phyloP scores from a whole-genome alignment of 2,888 invertebrate species.

The Hydrotaea diabolus region DNA sequence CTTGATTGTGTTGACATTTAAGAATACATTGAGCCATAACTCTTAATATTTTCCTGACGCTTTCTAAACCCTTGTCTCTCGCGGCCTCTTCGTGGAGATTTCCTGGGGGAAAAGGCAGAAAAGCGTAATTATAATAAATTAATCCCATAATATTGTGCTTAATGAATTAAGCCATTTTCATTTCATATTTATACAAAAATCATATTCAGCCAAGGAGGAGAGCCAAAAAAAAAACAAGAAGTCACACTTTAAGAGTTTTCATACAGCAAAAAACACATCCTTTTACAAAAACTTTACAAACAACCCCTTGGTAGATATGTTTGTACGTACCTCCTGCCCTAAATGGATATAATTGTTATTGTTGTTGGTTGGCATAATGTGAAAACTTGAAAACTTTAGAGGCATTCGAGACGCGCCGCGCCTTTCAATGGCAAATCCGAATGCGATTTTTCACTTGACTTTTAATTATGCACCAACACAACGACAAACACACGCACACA shows the following conservation, averaged over 20 bases:
- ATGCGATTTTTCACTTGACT: conserved; percentile 73
- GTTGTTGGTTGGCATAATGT: conserved; percentile 5
- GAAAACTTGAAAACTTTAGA: conserved; percentile 28
- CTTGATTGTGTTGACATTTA: too few relatives aligned
- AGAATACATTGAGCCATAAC: not conserved
- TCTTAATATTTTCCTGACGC: not conserved
- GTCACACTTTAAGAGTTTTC: conserved; percentile 7
- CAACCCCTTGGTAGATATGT: too few relatives aligned
- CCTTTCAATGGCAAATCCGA: conserved; percentile 65
- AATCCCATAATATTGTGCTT: conserved; percentile 13
- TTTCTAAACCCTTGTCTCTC: not conserved
- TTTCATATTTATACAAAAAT: conserved; percentile 3
- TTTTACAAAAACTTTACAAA: not conserved
- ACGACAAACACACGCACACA: not conserved
- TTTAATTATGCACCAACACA: conserved; percentile 60
- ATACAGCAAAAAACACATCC: not conserved
- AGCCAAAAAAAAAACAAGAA: not conserved
- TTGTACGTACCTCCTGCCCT: not conserved
- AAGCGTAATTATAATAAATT: conserved; percentile 9
- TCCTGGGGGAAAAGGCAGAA: not conserved
- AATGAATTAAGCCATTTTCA: conserved; percentile 19
- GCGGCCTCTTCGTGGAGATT: not conserved
- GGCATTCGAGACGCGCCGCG: conserved; percentile 46
- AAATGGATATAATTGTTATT: not conserved
- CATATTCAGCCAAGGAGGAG: not conserved